Base-by-base conservation (phyloP, 2,113 vertebrate species). In the Ceratotherium simum region DNA sequence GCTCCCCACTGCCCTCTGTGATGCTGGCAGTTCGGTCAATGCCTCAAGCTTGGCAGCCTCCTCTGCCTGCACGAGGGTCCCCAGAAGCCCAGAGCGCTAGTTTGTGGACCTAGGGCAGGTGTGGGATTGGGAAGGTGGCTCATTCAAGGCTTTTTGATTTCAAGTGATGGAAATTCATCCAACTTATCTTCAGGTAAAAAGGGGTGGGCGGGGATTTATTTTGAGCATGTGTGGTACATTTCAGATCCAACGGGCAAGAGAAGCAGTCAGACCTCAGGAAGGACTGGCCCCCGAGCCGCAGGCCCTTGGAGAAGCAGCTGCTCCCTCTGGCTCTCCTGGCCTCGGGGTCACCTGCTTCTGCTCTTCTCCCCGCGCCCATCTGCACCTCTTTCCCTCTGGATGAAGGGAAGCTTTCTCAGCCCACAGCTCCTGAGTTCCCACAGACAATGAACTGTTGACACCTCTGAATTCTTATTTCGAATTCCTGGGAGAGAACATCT, bases 31-130 rank as follows among this genome's bases (percentile, higher is more conserved):
- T 12, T 13, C 70, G 46, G 25, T 21, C 64, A 33, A 17, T 16
- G 2, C 31, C 42, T 31, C 21, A 18, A 60, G 56, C 86, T 67
- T 48, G 17, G 70, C 36, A 18, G 51, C 23, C n/a, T 73, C n/a
- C 2, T 18, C 7, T n/a, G 10, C 16, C 36, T 60, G 31, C 13
- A 16, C 0, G 0, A 69, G 54, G 10, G 23, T 46, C 42, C 33
- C 48, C 25, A 12, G 67, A 29, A 90, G 29, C 21, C 4, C 3
- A 0, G 2, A 31, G 54, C 31, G 46, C 27, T n/a, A 8, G 29
- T 42, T 58, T 33, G 29, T 17, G 39, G 54, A 29, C 27, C 83
- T 76, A 23, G 21, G 87, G 31, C 58, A 39, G 46, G 25, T n/a
- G 0, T 29, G 51, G 39, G 62, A 56, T 54, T 39, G 54, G 39